phyloP scores from a whole-genome alignment of 2,888 invertebrate species.

The Epsilonema sp. region DNA sequence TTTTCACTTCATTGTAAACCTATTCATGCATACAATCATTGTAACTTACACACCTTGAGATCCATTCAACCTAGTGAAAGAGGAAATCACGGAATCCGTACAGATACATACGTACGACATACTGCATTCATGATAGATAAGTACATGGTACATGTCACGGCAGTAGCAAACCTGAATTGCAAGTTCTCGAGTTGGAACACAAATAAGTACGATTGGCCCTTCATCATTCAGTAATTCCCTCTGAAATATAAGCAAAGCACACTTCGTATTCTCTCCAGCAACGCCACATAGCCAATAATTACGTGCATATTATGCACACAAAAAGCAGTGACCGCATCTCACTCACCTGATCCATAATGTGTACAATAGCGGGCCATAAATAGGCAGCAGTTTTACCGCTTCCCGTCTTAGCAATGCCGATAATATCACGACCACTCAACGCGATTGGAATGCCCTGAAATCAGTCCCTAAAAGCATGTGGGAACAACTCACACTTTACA shows the following conservation, averaged over 20 bases:
- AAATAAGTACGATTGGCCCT: constrained; percentile 82
- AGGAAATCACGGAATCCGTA: no score
- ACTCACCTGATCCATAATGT: constrained; percentile 83
- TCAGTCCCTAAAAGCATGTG: not conserved
- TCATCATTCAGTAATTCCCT: constrained; percentile 43
- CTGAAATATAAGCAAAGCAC: constrained; percentile 11
- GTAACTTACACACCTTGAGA: no score
- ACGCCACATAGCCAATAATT: not conserved
- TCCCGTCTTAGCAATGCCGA: constrained; percentile 94
- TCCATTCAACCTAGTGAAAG: no score
- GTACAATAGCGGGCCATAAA: constrained; percentile 85
- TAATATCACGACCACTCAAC: constrained; percentile 70
- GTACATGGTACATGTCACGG: no score
- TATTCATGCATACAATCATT: no score
- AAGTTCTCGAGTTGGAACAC: constrained; percentile 89
- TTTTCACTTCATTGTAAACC: constrained; percentile 22
- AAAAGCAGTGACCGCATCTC: no score
- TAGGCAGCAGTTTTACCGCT: constrained; percentile 96
- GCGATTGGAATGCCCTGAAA: constrained; percentile 58
- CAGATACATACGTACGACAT: no score
- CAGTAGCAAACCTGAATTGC: constrained; percentile 61
- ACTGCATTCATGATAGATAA: no score
- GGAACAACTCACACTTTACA: not conserved
- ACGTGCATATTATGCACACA: no score
- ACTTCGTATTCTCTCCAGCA: not conserved